Conservation (phyloP, 2,888 invertebrate genomes). For the Chymomyza amoena region DNA sequence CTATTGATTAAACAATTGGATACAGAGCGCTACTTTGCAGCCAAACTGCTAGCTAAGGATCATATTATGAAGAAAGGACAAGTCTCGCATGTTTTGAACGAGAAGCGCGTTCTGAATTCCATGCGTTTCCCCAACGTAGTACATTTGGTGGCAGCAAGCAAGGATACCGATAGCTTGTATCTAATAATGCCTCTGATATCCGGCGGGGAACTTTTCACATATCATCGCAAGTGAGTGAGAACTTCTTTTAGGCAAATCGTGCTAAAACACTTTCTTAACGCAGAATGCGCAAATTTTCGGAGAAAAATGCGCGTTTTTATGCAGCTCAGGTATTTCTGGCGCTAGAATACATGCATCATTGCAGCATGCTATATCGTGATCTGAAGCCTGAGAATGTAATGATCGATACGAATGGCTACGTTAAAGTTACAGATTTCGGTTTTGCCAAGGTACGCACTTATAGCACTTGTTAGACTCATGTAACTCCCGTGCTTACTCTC, state of each 20-base stretch:
- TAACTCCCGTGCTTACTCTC: too few species aligned
- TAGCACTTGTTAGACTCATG: too few species aligned
- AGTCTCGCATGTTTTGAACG: slow-evolving; percentile 92
- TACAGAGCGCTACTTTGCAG: slow-evolving; percentile 85
- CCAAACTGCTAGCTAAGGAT: slow-evolving; percentile 93
- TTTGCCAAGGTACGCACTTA: slow-evolving; percentile 95
- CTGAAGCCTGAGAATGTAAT: slow-evolving; percentile 95
- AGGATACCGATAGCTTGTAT: slow-evolving; percentile 91
- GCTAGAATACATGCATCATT: slow-evolving; percentile 93
- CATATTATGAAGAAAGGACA: slow-evolving; percentile 93
- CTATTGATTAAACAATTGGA: slow-evolving; percentile 82
- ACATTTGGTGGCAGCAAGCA: slow-evolving; percentile 89
- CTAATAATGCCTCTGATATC: slow-evolving; percentile 90
- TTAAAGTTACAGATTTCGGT: slow-evolving; percentile 95
- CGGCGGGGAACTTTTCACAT: slow-evolving; percentile 93
- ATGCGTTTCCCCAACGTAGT: slow-evolving; percentile 95
- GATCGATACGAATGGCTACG: slow-evolving; percentile 87
- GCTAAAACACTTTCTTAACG: not conserved
- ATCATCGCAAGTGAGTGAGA: slow-evolving; percentile 82
- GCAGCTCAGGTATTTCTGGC: slow-evolving; percentile 96
- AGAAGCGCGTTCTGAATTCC: slow-evolving; percentile 92
- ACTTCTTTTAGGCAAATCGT: not conserved
- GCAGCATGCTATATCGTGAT: slow-evolving; percentile 93
- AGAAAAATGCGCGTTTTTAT: slow-evolving; percentile 91
- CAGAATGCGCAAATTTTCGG: slow-evolving; percentile 83